phyloP scores from a whole-genome alignment of 2,797 vertebrate genomes.

The Gallirallus australis region DNA sequence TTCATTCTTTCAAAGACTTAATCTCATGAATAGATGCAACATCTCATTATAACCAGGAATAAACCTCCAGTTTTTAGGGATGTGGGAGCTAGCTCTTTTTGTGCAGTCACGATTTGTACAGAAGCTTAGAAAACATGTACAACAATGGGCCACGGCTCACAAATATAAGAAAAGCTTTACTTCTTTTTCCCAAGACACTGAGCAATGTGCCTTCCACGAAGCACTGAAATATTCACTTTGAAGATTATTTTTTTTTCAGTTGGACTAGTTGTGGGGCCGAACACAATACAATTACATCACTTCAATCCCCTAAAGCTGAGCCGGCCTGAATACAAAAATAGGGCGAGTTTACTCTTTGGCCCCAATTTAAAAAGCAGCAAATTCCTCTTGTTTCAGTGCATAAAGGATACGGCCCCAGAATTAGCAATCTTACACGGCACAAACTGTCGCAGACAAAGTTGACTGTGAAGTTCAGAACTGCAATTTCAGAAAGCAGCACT shows the following conservation, averaged over 20 bases:
- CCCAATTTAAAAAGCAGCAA: conserved; percentile 72
- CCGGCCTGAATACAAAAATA: conserved; percentile 67
- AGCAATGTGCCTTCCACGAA: conserved; percentile 61
- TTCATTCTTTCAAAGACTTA: conserved; percentile 30
- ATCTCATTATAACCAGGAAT: conserved; percentile 46
- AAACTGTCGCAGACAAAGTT: conserved; percentile 52
- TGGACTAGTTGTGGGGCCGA: conserved; percentile 55
- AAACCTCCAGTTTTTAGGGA: conserved; percentile 27
- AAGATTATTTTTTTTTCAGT: conserved; percentile 63
- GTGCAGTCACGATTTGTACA: conserved; percentile 6
- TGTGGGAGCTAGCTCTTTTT: conserved; percentile 16
- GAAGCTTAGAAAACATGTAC: conserved; percentile 56
- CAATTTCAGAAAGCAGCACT: conserved; percentile 29
- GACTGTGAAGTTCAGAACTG: conserved; percentile 26
- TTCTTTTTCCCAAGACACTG: conserved; percentile 29
- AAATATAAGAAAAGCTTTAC: conserved; percentile 43
- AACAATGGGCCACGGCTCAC: conserved; percentile 29
- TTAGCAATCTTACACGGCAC: conserved; percentile 33
- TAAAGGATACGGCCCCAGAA: conserved; percentile 55
- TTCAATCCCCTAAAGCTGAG: conserved; percentile 74
- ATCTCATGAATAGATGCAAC: conserved; percentile 46
- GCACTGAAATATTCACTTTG: conserved; percentile 70
- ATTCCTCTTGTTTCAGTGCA: conserved; percentile 65
- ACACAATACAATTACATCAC: conserved; percentile 67
- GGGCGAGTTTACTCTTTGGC: conserved; percentile 72